Evolutionary conservation across 2,888 invertebrate genomes (phyloP).

Genomic region (Aphelenchoides bicaudatus): DNA sequence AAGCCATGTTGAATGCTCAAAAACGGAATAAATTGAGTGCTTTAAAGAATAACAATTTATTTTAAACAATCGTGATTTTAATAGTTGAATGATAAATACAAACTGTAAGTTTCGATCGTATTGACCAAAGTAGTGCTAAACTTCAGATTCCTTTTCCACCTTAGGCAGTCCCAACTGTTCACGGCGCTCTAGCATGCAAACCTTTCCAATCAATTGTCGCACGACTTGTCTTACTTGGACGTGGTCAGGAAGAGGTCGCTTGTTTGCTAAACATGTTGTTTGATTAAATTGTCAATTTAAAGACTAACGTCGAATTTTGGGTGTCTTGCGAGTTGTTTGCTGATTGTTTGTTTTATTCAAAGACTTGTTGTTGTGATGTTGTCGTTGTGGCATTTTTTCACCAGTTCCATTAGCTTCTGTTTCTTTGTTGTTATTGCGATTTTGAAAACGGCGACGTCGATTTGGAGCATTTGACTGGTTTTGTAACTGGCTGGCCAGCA

Average conservation of each 20-base stretch:
- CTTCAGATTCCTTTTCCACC: conserved; percentile 15
- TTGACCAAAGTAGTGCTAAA: too few species aligned
- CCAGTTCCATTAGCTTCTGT: too few species aligned
- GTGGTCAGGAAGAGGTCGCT: conserved; percentile 11
- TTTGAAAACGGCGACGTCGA: conserved; percentile 2
- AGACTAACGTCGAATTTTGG: too few species aligned
- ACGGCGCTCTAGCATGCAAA: conserved; percentile 1
- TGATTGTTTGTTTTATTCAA: background rate
- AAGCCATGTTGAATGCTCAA: too few species aligned
- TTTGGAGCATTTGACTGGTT: background rate
- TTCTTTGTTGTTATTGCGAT: conserved; percentile 6
- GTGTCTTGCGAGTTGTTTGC: too few species aligned
- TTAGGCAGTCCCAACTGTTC: conserved; percentile 13
- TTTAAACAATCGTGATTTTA: conserved; percentile 5
- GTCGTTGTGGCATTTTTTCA: too few species aligned
- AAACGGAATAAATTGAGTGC: too few species aligned
- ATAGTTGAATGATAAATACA: background rate
- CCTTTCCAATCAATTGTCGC: conserved; percentile 8
- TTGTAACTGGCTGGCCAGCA: background rate
- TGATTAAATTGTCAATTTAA: too few species aligned
- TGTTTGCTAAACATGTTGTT: background rate
- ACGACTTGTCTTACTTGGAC: conserved; percentile 15
- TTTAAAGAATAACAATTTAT: too few species aligned
- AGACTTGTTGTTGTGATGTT: background rate
- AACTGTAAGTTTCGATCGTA: background rate